phyloP scores from a whole-genome alignment of 2,888 invertebrate species.

The Pristionchus arcanus region DNA sequence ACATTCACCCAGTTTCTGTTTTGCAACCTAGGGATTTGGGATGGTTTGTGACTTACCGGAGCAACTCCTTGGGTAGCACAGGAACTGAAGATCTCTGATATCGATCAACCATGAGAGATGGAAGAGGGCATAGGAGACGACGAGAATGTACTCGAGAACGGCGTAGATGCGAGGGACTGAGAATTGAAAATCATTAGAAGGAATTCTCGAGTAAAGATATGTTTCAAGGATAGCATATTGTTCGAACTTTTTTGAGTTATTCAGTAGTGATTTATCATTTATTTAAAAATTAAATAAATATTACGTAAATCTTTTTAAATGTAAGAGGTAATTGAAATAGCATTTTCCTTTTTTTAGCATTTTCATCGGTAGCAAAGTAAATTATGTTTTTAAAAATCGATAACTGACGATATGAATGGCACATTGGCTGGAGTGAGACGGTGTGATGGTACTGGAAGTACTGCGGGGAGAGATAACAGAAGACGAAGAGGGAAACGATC shows the following conservation, averaged over 20 bases:
- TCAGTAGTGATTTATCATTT: no score
- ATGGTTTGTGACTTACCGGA: constrained; percentile 58
- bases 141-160: constrained; percentile 65
- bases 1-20: no score
- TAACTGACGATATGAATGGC: constrained; percentile 52
- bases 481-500: constrained; percentile 60
- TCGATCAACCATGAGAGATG: constrained; percentile 68
- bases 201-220: background rate
- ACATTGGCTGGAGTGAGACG: constrained; percentile 10
- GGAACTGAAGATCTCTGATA: constrained; percentile 64
- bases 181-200: constrained; percentile 25
- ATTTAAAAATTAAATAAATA: no score
- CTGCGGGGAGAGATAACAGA: constrained; percentile 66
- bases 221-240: background rate
- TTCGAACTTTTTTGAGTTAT: no score
- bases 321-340: no score
- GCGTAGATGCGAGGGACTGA: constrained; percentile 65
- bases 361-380: no score
- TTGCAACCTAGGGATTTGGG: no score
- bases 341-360: no score
- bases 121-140: constrained; percentile 64
- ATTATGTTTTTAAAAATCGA: background rate
- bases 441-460: constrained; percentile 66
- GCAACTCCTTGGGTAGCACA: constrained; percentile 71
- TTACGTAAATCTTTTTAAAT: no score